These are phyloP conservation scores for Drosophila mimetica DNA, from an alignment of 2,888 invertebrate genomes.

Conservation along the genomic window DNA sequence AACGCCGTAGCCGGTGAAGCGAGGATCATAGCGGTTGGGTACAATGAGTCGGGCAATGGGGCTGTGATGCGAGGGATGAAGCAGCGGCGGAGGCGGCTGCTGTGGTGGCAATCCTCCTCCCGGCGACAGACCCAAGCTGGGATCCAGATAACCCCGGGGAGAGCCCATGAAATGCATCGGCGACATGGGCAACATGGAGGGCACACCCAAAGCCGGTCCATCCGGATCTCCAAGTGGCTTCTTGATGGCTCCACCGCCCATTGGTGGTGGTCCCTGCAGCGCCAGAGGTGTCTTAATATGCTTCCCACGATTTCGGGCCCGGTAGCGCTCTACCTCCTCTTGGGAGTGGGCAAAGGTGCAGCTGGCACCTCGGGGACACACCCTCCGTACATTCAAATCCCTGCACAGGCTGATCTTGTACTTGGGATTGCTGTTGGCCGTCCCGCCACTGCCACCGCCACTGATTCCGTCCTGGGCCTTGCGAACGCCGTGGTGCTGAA, in stretches of 20 bases:
- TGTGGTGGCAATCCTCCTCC: constrained; percentile 49
- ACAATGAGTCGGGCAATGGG: constrained; percentile 59
- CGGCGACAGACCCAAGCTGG: constrained; percentile 48
- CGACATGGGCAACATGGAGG: constrained; percentile 60
- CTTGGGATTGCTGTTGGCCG: constrained; percentile 87
- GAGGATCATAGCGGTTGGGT: constrained; percentile 59
- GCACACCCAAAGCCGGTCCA: constrained; percentile 14
- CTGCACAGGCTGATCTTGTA: constrained; percentile 97
- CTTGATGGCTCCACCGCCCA: constrained; percentile 42
- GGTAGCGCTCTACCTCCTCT: constrained; percentile 93
- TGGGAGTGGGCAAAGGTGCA: constrained; percentile 97
- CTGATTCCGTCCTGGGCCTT: constrained; percentile 86
- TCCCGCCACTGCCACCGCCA: constrained; percentile 75
- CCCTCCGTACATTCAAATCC: constrained; percentile 91
- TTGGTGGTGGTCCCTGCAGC: constrained; percentile 62
- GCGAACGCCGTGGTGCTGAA: constrained; percentile 90
- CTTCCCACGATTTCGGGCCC: constrained; percentile 88
- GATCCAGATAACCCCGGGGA: constrained; percentile 54
- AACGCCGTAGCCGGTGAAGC: constrained; percentile 53
- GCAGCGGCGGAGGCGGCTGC: constrained; percentile 51
- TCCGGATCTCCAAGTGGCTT: constrained; percentile 29
- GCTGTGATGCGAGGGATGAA: constrained; percentile 57
- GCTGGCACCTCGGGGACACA: constrained; percentile 93
- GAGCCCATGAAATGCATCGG: constrained; percentile 66
- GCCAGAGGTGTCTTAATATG: constrained; percentile 81